These are phyloP conservation scores for Patiria miniata DNA, from an alignment of 35 echinoderm and acorn worm genomes.

Conservation along the genomic window DNA sequence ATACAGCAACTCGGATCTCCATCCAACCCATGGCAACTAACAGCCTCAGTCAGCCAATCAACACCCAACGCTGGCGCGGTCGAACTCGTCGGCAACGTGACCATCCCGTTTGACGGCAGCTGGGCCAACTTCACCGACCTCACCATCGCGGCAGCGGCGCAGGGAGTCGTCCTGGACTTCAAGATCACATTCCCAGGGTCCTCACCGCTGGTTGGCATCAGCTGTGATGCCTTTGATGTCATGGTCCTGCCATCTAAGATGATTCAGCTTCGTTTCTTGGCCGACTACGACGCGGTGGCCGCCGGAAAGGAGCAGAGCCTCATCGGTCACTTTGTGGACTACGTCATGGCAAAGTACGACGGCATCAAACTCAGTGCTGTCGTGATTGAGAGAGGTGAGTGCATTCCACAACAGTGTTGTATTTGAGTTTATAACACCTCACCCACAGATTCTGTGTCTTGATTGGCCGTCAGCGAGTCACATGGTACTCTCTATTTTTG, in stretches of 20 bases:
- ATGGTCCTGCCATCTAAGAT: conserved; percentile 28
- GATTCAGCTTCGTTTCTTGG: conserved; percentile 48
- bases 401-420: background rate
- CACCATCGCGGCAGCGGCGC: conserved; percentile 33
- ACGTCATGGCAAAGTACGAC: conserved; percentile 51
- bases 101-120: conserved; percentile 63
- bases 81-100: conserved; percentile 65
- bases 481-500: no score
- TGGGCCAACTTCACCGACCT: conserved; percentile 83
- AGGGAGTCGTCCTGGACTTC: conserved; percentile 78
- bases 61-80: background rate
- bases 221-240: conserved; percentile 60
- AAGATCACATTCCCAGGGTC: conserved; percentile 66
- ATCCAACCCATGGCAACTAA: conserved; percentile 77
- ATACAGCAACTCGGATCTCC: conserved; percentile 64
- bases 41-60: conserved; percentile 32
- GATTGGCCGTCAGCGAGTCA: no score
- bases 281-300: conserved; percentile 56
- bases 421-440: no score
- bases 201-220: conserved; percentile 24
- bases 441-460: no score
- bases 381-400: background rate
- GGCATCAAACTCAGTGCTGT: conserved; percentile 50
- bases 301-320: conserved; percentile 58
- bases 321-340: conserved; percentile 64